These are phyloP conservation scores for Staurois parvus DNA, from an alignment of 2,797 vertebrate species.

Conservation along the genomic window DNA sequence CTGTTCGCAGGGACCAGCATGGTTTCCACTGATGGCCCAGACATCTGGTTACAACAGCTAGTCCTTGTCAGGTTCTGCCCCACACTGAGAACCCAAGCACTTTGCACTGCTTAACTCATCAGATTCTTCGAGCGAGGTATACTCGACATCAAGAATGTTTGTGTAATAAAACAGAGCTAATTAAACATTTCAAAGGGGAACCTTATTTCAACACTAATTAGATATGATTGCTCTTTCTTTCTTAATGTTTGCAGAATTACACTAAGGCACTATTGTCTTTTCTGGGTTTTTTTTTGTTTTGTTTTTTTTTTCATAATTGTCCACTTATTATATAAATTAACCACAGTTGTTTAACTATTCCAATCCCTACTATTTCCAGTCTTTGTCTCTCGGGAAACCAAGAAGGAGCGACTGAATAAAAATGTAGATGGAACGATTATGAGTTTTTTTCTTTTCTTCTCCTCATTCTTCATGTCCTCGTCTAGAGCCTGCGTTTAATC, in stretches of 20 bases:
- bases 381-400: conserved; percentile 33
- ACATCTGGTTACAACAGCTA: conserved; percentile 75
- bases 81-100: conserved; percentile 68
- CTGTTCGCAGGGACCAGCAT: conserved; percentile 75
- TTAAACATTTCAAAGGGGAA: conserved; percentile 84
- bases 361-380: neutral
- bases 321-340: conserved; percentile 53
- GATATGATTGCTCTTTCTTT: conserved; percentile 76
- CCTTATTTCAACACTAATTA: conserved; percentile 83
- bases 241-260: conserved; percentile 64
- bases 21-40: conserved; percentile 70
- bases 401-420: conserved; percentile 5
- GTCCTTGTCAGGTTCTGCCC: conserved; percentile 75
- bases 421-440: conserved; percentile 33
- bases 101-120: conserved; percentile 72
- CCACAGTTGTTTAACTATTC: conserved; percentile 56
- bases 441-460: conserved; percentile 2
- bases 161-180: conserved; percentile 81
- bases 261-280: conserved; percentile 64
- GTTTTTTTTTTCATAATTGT: conserved; percentile 56
- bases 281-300: too few relatives aligned
- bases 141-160: conserved; percentile 75
- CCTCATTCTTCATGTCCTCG: conserved; percentile 1
- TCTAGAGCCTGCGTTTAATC: conserved; percentile 18
- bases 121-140: conserved; percentile 66